Evolutionary conservation across 2,888 invertebrate genomes (phyloP).

Genomic region (Eurois occulta): DNA sequence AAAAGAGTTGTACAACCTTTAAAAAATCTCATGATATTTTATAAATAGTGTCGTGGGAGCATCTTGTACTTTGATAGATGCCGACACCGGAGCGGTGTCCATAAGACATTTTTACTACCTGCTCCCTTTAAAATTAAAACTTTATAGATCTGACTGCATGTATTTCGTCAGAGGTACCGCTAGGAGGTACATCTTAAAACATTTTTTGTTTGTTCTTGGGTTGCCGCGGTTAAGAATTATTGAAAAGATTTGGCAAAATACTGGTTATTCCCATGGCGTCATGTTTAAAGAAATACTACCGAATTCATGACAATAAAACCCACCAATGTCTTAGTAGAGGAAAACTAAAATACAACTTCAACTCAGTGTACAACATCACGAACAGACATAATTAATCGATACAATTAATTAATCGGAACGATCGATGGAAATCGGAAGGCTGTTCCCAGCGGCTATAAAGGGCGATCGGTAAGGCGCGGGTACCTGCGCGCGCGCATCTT

Average conservation of each 20-base stretch:
- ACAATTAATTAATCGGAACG: conserved; percentile 62
- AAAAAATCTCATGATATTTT: conserved; percentile 84
- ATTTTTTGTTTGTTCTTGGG: conserved; percentile 57
- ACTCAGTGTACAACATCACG: conserved; percentile 13
- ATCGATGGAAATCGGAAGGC: conserved; percentile 57
- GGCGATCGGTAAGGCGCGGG: conserved; percentile 60
- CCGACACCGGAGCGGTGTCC: conserved; percentile 79
- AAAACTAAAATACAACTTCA: conserved; percentile 11
- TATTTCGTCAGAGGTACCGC: conserved; percentile 74
- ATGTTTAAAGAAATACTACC: conserved; percentile 15
- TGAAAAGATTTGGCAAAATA: conserved; percentile 22
- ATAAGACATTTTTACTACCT: conserved; percentile 85
- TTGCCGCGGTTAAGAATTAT: conserved; percentile 11
- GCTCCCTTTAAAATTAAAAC: conserved; percentile 83
- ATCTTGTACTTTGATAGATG: conserved; percentile 81
- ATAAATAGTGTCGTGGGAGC: conserved; percentile 87
- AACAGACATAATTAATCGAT: conserved; percentile 50
- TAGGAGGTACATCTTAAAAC: conserved; percentile 58
- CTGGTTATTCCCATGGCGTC: conserved; percentile 35
- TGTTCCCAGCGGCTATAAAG: conserved; percentile 55
- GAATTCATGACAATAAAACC: not conserved
- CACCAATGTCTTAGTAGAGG: not conserved
- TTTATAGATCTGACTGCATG: conserved; percentile 78
- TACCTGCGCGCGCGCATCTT: conserved; percentile 77
- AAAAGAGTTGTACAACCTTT: conserved; percentile 78